phyloP scores from a whole-genome alignment of 2,888 invertebrate genomes.

The Osmoderma eremita region DNA sequence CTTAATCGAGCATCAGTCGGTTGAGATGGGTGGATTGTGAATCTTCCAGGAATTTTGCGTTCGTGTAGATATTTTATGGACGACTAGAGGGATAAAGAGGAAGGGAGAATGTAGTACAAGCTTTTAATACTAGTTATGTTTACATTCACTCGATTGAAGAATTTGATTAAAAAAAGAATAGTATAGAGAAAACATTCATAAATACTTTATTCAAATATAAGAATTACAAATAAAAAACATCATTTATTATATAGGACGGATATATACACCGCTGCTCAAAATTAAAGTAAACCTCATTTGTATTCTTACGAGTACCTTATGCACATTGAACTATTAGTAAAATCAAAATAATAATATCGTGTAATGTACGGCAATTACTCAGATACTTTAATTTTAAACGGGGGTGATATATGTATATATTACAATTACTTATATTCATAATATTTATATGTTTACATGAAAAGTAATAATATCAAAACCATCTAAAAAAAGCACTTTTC shows the following conservation, averaged over 20 bases:
- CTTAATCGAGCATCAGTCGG: too few species aligned
- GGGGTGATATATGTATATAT: constrained; percentile 1
- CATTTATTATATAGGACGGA: constrained; percentile 29
- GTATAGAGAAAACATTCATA: constrained; percentile 32
- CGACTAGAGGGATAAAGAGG: too few species aligned
- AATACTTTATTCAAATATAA: constrained; percentile 41
- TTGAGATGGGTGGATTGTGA: too few species aligned
- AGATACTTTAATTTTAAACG: constrained; percentile 20
- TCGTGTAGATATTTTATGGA: too few species aligned
- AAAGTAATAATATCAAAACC: constrained; percentile 15
- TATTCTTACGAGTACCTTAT: too few species aligned
- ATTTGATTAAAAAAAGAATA: neutral
- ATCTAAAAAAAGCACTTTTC: constrained; percentile 12
- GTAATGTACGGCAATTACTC: too few species aligned
- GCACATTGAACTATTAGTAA: too few species aligned
- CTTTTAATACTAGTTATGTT: too few species aligned
- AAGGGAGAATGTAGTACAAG: too few species aligned
- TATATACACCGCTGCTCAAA: constrained; percentile 15
- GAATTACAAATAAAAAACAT: constrained; percentile 35
- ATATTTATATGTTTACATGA: constrained; percentile 22
- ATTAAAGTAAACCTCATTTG: constrained; percentile 4
- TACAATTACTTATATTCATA: constrained; percentile 18
- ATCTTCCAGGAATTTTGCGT: too few species aligned
- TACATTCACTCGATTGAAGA: neutral
- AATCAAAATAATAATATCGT: too few species aligned